Base-by-base conservation (phyloP, 2,797 vertebrate species). In the Spinibarbus caldwelli region DNA sequence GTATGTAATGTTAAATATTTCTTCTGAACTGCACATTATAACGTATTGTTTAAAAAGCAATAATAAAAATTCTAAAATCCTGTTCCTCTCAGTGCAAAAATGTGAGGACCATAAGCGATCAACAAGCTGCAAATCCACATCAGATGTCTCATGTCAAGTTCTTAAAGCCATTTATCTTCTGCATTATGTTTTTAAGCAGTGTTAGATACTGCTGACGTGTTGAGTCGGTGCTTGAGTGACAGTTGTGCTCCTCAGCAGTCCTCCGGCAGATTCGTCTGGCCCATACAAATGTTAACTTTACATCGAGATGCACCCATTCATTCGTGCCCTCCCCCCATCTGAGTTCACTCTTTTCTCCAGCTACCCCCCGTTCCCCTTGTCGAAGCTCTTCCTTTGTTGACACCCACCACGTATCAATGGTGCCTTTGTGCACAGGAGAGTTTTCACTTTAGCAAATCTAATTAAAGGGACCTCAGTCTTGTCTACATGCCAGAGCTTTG, bases 371-470 rank as follows among this genome's bases (percentile, higher is more conserved):
- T 80, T 82, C 81, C 86, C 82, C 91, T 91, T 90, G 80, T 83
- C 67, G 59, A 80, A 89, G 87, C 82, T 86, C 81, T 90, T 78
- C 86, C 83, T 89, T 90, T 90, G 88, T 91, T 89, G 88, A 91
- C 89, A 89, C 89, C 85, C 85, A 86, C 85, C 77, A 57, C 49
- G 78, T 87, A 87, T 89, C 85, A 90, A 91, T 89, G 86, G 88
- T 64, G 68, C 85, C 87, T 91, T 88, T 90, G 88, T 91, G 82
- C 21, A 64, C 78, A 75, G 26, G 79, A 90, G 88, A 87, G 89
- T 90, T 90, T 90, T 90, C 87, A 85, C 88, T 89, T 79, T 86
- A 85, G 84, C 80, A 89, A 91, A 91, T 90, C 87, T 85, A 88
- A 91, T 91, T 90, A 90, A 89, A 90, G 80, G 77, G 88, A 86